phyloP scores from a whole-genome alignment of 2,888 invertebrate genomes.

The Phasia obesa region DNA sequence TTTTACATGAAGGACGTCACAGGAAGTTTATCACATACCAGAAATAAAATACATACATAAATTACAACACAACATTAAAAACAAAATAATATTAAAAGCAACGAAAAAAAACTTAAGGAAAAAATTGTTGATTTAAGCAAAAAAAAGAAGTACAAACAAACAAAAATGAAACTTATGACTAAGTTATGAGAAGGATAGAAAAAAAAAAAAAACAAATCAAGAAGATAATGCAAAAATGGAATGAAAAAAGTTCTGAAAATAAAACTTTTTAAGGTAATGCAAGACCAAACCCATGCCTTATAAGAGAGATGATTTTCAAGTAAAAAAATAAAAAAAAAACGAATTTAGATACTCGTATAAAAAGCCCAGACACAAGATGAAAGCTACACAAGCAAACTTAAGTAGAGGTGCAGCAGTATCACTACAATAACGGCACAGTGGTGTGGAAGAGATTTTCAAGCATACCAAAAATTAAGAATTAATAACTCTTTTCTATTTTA shows the following conservation, averaged over 20 bases:
- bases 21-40: slow-evolving; percentile 71
- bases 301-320: slow-evolving; percentile 65
- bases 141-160: slow-evolving; percentile 58
- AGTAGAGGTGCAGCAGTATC: slow-evolving; percentile 66
- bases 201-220: slow-evolving; percentile 27
- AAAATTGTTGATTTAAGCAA: slow-evolving; percentile 32
- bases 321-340: slow-evolving; percentile 39
- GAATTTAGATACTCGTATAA: slow-evolving; percentile 44
- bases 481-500: too few relatives aligned
- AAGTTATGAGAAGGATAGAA: slow-evolving; percentile 70
- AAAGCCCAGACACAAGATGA: slow-evolving; percentile 68
- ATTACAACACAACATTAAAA: slow-evolving; percentile 61
- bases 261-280: slow-evolving; percentile 69
- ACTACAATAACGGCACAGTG: slow-evolving; percentile 44
- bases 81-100: slow-evolving; percentile 48
- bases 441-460: neutral
- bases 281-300: slow-evolving; percentile 70
- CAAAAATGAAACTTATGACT: slow-evolving; percentile 70
- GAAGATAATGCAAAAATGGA: slow-evolving; percentile 44
- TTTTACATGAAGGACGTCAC: slow-evolving; percentile 69
- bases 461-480: too few relatives aligned
- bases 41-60: slow-evolving; percentile 69
- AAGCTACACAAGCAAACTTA: slow-evolving; percentile 59
- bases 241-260: slow-evolving; percentile 53
- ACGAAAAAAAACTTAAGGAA: slow-evolving; percentile 21